Evolutionary conservation across 2,113 vertebrate genomes (phyloP).

Genomic region (Castor canadensis): DNA sequence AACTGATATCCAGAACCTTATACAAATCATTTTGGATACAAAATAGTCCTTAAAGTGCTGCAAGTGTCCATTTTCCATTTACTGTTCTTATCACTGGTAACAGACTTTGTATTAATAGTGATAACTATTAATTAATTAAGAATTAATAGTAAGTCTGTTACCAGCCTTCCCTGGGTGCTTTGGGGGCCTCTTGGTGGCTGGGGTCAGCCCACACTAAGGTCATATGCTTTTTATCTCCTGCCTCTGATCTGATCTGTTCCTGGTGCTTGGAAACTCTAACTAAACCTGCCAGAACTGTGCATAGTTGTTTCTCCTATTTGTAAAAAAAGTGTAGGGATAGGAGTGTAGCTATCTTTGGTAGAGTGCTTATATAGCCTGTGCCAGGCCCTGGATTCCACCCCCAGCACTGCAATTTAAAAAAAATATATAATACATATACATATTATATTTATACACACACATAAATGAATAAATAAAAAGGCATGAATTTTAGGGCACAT

Average conservation of each 20-base stretch:
- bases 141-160: not conserved
- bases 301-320: not conserved
- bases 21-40: not conserved
- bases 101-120: no score
- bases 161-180: not conserved
- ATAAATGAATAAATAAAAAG: not conserved
- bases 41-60: not conserved
- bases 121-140: no score
- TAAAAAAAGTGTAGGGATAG: not conserved
- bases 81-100: not conserved
- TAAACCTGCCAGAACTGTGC: not conserved
- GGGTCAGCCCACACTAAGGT: not conserved
- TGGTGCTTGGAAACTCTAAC: not conserved
- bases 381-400: not conserved
- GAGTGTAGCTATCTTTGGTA: not conserved
- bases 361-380: not conserved
- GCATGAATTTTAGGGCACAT: not conserved
- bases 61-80: not conserved
- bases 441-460: not conserved
- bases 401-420: not conserved
- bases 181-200: not conserved
- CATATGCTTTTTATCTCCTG: not conserved
- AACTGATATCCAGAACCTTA: slow-evolving; percentile 5
- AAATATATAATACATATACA: not conserved
- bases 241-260: not conserved